phyloP scores from a whole-genome alignment of 1,140 invertebrate genomes.

The Chionoecetes opilio region DNA sequence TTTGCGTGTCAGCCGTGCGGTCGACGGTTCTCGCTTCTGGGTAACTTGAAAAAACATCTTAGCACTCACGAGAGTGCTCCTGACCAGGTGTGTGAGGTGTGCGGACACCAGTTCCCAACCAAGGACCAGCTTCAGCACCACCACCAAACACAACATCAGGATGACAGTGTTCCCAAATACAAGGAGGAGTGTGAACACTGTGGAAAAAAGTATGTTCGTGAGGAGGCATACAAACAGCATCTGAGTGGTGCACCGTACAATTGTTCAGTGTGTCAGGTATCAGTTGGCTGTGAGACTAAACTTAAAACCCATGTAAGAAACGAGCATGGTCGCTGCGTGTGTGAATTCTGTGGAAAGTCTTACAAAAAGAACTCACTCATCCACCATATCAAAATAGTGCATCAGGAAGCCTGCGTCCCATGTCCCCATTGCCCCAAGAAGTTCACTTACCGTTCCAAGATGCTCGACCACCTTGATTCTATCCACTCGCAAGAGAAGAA shows the following conservation, averaged over 20 bases:
- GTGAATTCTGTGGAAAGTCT: slow-evolving; percentile 74
- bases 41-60: slow-evolving; percentile 72
- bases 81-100: slow-evolving; percentile 72
- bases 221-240: slow-evolving; percentile 69
- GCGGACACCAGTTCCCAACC: slow-evolving; percentile 62
- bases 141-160: slow-evolving; percentile 66
- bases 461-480: slow-evolving; percentile 69
- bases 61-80: slow-evolving; percentile 53
- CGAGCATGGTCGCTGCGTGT: slow-evolving; percentile 68
- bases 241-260: slow-evolving; percentile 64
- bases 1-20: slow-evolving; percentile 72
- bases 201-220: slow-evolving; percentile 59
- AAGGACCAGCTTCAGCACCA: slow-evolving; percentile 41
- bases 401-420: slow-evolving; percentile 64
- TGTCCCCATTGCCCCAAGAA: slow-evolving; percentile 73
- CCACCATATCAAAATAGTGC: slow-evolving; percentile 72
- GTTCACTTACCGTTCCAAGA: slow-evolving; percentile 70
- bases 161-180: slow-evolving; percentile 57
- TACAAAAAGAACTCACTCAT: slow-evolving; percentile 72
- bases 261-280: slow-evolving; percentile 61
- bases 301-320: slow-evolving; percentile 60
- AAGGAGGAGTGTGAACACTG: slow-evolving; percentile 64
- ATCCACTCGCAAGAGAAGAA: slow-evolving; percentile 67
- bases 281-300: slow-evolving; percentile 62
- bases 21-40: slow-evolving; percentile 64